Base-by-base conservation (phyloP, 2,113 vertebrate genomes). In the Gasterosteus nipponicus region DNA sequence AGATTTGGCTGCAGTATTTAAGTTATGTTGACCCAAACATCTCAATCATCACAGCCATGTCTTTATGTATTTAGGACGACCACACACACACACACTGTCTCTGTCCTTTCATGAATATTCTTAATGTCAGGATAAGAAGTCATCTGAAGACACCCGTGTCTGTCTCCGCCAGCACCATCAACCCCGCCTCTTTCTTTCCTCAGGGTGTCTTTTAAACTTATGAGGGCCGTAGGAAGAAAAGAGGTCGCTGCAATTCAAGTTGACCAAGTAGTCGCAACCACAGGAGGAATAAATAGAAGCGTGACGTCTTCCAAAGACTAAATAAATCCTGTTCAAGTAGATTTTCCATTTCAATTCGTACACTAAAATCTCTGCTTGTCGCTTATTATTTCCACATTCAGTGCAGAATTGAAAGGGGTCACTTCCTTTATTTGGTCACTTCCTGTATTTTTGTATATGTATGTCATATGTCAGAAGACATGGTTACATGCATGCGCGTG, bases 221-320 rank as follows among this genome's bases (percentile, higher is more conserved):
- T 42, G 5, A 49, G 12, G 38, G 1, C 33, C 33, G 35, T 7
- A 38, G 35, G 39, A 7, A 38, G 18, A 65, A 63, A 58, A 62
- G 42, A 16, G 41, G 18, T 47, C 73, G 49, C 58, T 71, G 12
- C 42, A 8, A 33, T 73, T 58, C 66, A 47, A 59, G 44, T 22
- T 57, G 19, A n/a, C 59, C 69, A 78, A 81, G 56, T 83, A 53
- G 51, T 78, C 85, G 76, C 60, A 46, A 82, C 70, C 69, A 0
- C 41, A 60, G 22, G 22, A 39, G 73, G 49, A 85, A 58, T n/a
- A 66, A 26, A 65, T 8, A 46, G 9, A 56, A 6, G 44, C 5
- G 2, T 39, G 38, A 56, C 16, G 4, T 51, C 58, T 60, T 15
- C 18, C 19, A 26, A 38, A n/a, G 49, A 60, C 14, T 7, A 18